Evolutionary conservation across 2,113 vertebrate species (phyloP).

Genomic region (Phrynosoma blainvillii): DNA sequence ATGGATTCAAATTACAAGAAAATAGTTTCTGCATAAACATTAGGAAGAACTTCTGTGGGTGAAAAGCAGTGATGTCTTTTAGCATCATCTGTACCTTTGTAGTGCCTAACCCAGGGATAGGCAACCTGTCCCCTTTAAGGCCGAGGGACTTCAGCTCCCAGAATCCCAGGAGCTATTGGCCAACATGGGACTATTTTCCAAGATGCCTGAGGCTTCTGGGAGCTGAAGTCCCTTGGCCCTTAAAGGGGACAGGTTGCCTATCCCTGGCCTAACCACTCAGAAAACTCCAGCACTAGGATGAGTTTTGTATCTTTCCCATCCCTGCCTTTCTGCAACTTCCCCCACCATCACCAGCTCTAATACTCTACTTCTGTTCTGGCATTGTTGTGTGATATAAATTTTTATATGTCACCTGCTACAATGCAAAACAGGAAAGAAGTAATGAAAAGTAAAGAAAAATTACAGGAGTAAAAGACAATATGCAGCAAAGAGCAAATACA

Average conservation of each 20-base stretch:
- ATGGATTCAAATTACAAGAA: too few species aligned
- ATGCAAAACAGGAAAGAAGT: conserved; percentile 36
- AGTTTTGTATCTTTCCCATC: not conserved
- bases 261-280: not conserved
- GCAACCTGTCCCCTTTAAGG: too few species aligned
- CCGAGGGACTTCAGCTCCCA: too few species aligned
- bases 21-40: too few species aligned
- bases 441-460: conserved; percentile 44
- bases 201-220: too few species aligned
- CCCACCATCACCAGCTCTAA: not conserved
- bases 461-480: conserved; percentile 43
- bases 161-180: too few species aligned
- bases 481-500: conserved; percentile 32
- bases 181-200: too few species aligned
- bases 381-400: not conserved
- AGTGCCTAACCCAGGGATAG: too few species aligned
- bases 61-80: not conserved
- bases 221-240: too few species aligned
- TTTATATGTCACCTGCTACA: conserved; percentile 32
- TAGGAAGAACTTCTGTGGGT: too few species aligned
- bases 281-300: not conserved
- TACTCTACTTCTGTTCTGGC: not conserved
- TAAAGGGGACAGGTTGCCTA: too few species aligned
- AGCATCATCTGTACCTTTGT: not conserved
- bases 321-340: conserved; percentile 2